These are phyloP conservation scores for Schizopygopsis malacanthus DNA, from an alignment of 2,797 vertebrate species.

Conservation along the genomic window DNA sequence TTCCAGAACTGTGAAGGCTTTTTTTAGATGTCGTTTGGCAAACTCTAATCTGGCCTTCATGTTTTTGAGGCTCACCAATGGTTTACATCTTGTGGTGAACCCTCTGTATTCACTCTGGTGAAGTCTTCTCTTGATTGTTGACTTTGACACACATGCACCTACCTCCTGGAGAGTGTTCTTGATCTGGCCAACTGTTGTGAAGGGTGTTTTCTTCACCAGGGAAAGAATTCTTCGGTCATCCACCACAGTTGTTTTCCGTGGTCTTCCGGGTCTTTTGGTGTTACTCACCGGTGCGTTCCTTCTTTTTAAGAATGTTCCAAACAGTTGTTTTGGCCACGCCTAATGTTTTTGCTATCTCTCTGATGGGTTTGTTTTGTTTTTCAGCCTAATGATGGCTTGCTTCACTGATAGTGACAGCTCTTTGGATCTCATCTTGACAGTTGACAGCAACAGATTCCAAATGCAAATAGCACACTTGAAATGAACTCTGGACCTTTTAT, in stretches of 20 bases:
- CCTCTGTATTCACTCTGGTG: no score
- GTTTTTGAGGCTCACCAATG: no score
- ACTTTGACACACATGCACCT: no score
- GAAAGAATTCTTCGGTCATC: constrained; percentile 56
- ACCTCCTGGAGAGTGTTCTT: no score
- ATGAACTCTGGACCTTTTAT: not conserved
- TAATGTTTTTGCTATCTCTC: no score
- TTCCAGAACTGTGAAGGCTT: no score
- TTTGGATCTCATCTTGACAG: constrained; percentile 54
- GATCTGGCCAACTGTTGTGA: constrained; percentile 42
- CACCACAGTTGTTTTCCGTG: constrained; percentile 60
- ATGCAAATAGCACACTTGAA: constrained; percentile 50
- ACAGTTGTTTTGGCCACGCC: no score
- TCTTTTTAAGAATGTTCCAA: no score
- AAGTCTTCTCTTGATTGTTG: no score
- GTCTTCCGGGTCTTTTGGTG: constrained; percentile 56
- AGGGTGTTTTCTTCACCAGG: constrained; percentile 52
- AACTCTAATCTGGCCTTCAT: no score
- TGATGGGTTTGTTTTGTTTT: not conserved
- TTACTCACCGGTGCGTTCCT: constrained; percentile 20
- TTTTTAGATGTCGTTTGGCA: no score
- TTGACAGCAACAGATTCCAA: constrained; percentile 52
- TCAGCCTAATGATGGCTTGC: constrained; percentile 56
- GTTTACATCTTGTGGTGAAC: no score
- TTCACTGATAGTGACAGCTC: constrained; percentile 53